Evolutionary conservation across 2,113 vertebrate genomes (phyloP), one percentile per base, ranked within the genome.

Genomic region (Trematomus loennbergii): DNA sequence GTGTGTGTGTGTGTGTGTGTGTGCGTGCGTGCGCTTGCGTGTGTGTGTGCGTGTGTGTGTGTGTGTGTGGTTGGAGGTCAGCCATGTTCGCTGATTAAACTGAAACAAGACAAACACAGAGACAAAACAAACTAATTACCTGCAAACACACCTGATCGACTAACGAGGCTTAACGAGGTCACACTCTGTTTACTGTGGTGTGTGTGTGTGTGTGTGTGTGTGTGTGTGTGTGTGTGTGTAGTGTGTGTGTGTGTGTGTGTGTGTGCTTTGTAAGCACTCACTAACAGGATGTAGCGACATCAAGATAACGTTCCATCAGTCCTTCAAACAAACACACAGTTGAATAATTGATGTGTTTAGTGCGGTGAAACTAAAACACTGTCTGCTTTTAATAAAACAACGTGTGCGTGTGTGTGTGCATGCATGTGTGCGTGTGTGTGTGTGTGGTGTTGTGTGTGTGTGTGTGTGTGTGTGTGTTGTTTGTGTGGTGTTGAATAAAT

Each of bases 81-180:
- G 75, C 75, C 81, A 76, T 89, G 84, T 82, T 83, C 83, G 86
- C 83, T 85, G 85, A 90, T 88, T 81, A 68, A 81, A 82, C 68
- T 81, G 22, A 85, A 88, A 79, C 71, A 81, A 87, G 72, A 89
- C 86, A 90, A 91, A 90, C 89, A 92, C 58, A 81, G 73, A 83
- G 78, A 87, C 83, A 87, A 90, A 92, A 90, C 89, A 90, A 90
- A 91, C 82, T 87, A 89, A 93, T 91, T 89, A 91, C 80, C 79
- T 75, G 76, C 82, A 90, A 92, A 91, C 87, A 91, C 75, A 83
- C 33, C 82, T 57, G 75, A 84, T 45, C 12, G 63, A 18, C 33
- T 90, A 91, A 91, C 88, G 62, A 88, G 88, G 86, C 84, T 90
- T 86, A 88, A 88, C 87, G 72, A 89, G 89, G 88, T 36, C 33